Evolutionary conservation across 2,113 vertebrate genomes (phyloP), one percentile per base, ranked within the genome.

Genomic region (Melanocharis versteri): DNA sequence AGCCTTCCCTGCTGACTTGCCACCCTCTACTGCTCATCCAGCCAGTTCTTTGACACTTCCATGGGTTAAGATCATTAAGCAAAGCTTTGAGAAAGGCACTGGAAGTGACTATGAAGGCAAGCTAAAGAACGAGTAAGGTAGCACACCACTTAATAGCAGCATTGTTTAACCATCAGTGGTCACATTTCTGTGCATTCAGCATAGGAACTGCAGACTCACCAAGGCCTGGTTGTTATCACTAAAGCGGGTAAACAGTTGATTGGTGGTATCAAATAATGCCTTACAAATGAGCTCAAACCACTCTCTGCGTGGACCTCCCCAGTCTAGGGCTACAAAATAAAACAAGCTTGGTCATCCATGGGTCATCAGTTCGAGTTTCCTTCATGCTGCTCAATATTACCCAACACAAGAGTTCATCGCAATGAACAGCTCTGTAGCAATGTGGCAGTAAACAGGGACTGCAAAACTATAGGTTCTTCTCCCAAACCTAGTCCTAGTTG

Each of bases 231-330:
- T 99, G 98, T 98, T 99, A 96, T 99, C 99, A 85, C 98, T 99
- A 96, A 99, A 99, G 75, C 99, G 99, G 18, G 98, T 99, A 91
- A 99, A 99, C 70, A 99, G 98, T 88, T 99, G 98, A 97, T 98
- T 99, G 96, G 98, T 98, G 84, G 99, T 99, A 96, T 99, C 99
- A 97, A 99, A 99, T 13, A 99, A 98, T 3, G 98, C 98, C 96
- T 99, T 99, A 96, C 99, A 99, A 93, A 99, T 98, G 37, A 99
- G 98, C 88, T 99, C 99, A 97, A 99, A 99, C 99, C 99, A 99
- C 87, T 99, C 99, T 90, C 99, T 98, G 56, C 99, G 99, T 68
- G 99, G 99, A 6, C 99, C 99, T 85, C 99, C 99, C 99, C 99
- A 99, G 94, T 99, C 99, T 94, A 99, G 97, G 95, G 99, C 99